Conservation (phyloP, 2,113 vertebrate genomes). For the Cygnus buccinator region DNA sequence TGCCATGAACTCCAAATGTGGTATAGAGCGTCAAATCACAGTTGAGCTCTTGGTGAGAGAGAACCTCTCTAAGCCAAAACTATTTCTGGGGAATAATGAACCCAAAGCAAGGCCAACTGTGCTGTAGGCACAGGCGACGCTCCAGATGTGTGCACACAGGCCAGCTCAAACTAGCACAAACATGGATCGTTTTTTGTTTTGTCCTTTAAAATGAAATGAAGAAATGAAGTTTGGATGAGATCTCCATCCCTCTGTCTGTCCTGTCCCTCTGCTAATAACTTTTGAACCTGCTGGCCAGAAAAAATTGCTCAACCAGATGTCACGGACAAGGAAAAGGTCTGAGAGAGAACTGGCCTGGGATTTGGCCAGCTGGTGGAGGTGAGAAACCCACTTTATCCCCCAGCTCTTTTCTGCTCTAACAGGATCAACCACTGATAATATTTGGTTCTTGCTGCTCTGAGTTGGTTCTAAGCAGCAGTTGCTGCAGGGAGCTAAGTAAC, state of each 20-base stretch:
- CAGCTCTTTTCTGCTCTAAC: accelerated
- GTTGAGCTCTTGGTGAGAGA: not conserved
- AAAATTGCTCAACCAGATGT: not conserved
- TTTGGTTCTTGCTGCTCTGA: not conserved
- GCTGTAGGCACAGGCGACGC: not conserved
- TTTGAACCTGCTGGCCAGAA: not conserved
- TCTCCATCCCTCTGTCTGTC: not conserved
- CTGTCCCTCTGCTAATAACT: not conserved
- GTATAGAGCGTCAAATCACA: not conserved
- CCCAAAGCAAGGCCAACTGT: not conserved
- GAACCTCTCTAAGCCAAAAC: not conserved
- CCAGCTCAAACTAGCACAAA: not conserved
- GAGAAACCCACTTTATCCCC: not conserved
- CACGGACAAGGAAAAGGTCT: not conserved
- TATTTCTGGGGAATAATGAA: not conserved
- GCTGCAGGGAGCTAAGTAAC: not conserved
- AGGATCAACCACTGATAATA: not conserved
- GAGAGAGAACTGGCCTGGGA: not conserved
- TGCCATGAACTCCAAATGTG: not conserved
- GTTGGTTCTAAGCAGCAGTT: not conserved
- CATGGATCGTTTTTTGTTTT: accelerated
- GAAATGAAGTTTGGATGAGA: not conserved
- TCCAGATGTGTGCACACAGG: not conserved
- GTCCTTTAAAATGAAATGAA: not conserved
- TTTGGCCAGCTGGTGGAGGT: not conserved